phyloP scores from a whole-genome alignment of 2,888 invertebrate genomes.

The Labia minor region DNA sequence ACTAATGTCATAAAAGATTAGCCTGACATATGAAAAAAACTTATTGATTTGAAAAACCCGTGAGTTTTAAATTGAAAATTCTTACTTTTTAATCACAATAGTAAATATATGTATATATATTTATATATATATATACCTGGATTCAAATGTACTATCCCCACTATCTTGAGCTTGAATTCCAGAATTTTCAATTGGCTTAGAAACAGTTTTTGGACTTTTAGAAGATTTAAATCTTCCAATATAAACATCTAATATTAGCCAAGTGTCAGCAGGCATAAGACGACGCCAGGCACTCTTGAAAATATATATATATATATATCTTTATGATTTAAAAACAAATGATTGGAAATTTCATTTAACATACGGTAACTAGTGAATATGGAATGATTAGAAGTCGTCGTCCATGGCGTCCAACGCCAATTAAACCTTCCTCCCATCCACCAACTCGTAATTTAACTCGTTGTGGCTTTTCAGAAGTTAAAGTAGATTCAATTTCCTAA shows the following conservation, averaged over 20 bases:
- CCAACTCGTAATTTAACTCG: slow-evolving; percentile 22
- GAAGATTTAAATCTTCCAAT: slow-evolving; percentile 20
- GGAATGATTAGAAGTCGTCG: slow-evolving; percentile 20
- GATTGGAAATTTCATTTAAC: background rate
- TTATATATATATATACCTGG: slow-evolving; percentile 22
- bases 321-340: background rate
- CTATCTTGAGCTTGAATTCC: slow-evolving; percentile 19
- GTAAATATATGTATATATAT: too few relatives aligned
- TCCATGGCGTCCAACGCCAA: slow-evolving; percentile 18
- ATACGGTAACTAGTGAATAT: slow-evolving; percentile 21
- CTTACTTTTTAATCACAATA: too few relatives aligned
- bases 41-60: too few relatives aligned
- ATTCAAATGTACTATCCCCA: slow-evolving; percentile 24
- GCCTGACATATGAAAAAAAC: too few relatives aligned
- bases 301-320: too few relatives aligned
- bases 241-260: slow-evolving; percentile 21
- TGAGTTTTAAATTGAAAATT: too few relatives aligned
- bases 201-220: slow-evolving; percentile 14
- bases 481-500: slow-evolving; percentile 22
- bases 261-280: slow-evolving; percentile 19
- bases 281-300: slow-evolving; percentile 24
- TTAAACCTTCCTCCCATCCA: slow-evolving; percentile 24
- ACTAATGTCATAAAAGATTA: too few relatives aligned
- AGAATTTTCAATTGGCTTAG: background rate
- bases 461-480: slow-evolving; percentile 19